Percentiles rank a stretch among this genome's conserved stretches.
Evolutionary conservation across 2,113 vertebrate genomes (phyloP).

Genomic region (Scopus umbretta): DNA sequence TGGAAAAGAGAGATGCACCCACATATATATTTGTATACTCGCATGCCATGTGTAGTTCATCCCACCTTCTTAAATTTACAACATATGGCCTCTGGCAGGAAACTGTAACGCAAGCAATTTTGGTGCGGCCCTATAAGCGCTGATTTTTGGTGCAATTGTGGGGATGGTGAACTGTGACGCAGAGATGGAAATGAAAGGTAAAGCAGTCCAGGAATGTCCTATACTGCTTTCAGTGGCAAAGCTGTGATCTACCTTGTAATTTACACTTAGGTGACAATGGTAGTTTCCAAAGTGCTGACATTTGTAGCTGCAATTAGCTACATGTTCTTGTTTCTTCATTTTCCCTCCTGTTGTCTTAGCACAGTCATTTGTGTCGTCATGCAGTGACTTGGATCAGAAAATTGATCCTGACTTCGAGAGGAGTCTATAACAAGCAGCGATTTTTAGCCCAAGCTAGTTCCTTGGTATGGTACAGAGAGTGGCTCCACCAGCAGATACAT

Average conservation of each 20-base stretch:
- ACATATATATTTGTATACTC: background rate
- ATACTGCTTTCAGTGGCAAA: background rate
- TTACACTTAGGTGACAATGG: background rate
- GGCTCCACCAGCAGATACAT: background rate
- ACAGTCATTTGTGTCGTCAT: background rate
- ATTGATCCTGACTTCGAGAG: background rate
- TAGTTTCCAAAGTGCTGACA: background rate
- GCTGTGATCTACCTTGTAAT: background rate
- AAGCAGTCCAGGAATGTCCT: background rate
- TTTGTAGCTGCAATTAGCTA: background rate
- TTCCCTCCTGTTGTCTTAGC: background rate
- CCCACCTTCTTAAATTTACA: background rate
- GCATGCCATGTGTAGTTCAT: rapidly evolving
- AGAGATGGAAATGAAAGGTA: background rate
- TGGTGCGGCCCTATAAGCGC: background rate
- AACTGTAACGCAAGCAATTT: background rate
- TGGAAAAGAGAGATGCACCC: background rate
- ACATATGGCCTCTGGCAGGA: background rate
- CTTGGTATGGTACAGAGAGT: background rate
- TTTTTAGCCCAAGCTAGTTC: background rate
- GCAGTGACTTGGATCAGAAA: background rate
- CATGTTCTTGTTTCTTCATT: background rate
- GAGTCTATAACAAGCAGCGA: background rate
- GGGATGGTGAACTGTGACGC: background rate
- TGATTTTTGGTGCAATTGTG: background rate